Evolutionary conservation across 2,113 vertebrate genomes (phyloP), one percentile per base, ranked within the genome.

Genomic region (Lampris incognitus): DNA sequence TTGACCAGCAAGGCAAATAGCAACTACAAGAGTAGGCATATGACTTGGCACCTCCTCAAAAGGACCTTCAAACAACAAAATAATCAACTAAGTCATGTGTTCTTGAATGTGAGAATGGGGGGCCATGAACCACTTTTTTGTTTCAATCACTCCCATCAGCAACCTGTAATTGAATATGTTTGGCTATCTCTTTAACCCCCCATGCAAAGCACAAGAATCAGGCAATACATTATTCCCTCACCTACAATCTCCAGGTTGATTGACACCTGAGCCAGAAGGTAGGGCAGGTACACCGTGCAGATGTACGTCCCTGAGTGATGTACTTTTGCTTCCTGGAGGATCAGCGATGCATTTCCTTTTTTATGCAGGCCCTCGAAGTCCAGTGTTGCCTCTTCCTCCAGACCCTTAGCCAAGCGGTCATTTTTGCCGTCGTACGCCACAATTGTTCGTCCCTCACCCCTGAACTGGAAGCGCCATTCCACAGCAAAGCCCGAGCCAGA

Each of bases 401-500:
- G 61, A 0, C 63, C 67, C 1, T 93, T 87, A 0, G 93, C 87
- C 65, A 94, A 60, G 1, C 88, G 90, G 79, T 91, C 94, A 0
- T 55, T 44, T 51, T 94, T 92, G 13, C 95, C 95, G 0, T 95
- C 89, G 2, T 95, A 95, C 9, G 95, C 96, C 85, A 96, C 85
- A 1, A 97, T 44, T 69, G 97, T 74, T 1, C 91, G 92, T 0
- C 96, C 96, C 0, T 93, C 85, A 0, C 96, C 96, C 42, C 87
- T 85, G 85, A 95, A 95, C 88, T 97, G 97, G 79, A 93, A 95
- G 0, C 96, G 95, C 96, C 96, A 97, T 2, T 97, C 96, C 0
- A 97, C 91, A 0, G 95, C 92, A 24, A 97, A 96, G 9, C 95
- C 95, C 0, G 65, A 81, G 13, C 75, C 73, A 0, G 86, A 87